Evolutionary conservation across 1,140 invertebrate species (phyloP), one percentile per base, ranked within the genome.

Genomic region (Temnothorax curvispinosus): DNA sequence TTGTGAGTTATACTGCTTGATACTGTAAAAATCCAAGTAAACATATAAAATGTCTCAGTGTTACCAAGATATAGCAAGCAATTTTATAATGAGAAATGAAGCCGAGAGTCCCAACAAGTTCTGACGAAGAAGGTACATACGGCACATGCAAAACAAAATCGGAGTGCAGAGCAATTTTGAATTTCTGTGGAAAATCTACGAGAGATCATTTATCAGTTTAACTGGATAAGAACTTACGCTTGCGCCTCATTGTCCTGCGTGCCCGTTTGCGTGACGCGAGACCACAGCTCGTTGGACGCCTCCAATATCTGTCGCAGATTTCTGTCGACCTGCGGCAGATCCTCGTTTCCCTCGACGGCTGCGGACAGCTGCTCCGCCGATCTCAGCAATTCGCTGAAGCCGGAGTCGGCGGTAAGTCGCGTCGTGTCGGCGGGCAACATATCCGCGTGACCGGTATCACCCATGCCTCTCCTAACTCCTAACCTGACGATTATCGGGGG

Each of bases 261-360:
- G 52, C 97, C 97, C 75, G 97, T 97, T 93, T 98, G 97, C 21
- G 98, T 98, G 32, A 98, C 97, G 93, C 97, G 96, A 1, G 97
- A 97, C 96, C 98, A 98, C 9, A 99, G 94, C 94, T 99, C 98
- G 91, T 98, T 97, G 0, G 98, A 98, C 50, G 98, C 98, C 95
- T 99, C 98, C 47, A 98, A 95, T 47, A 99, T 98, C 96, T 99
- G 99, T 56, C 97, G 96, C 38, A 99, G 95, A 92, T 98, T 99
- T 88, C 99, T 96, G 91, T 99, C 98, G 9, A 99, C 98, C 94
- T 98, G 97, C 7, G 98, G 98, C 71, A 98, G 93, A 89, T 98
- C 98, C 71, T 97, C 96, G 91, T 97, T 97, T 32, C 97, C 97
- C 95, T 99, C 98, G 74, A 99, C 97, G 93, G 98, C 97, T 75